Evolutionary conservation across 1,140 invertebrate genomes (phyloP).

Genomic region (Lamellibrachia luymesi): DNA sequence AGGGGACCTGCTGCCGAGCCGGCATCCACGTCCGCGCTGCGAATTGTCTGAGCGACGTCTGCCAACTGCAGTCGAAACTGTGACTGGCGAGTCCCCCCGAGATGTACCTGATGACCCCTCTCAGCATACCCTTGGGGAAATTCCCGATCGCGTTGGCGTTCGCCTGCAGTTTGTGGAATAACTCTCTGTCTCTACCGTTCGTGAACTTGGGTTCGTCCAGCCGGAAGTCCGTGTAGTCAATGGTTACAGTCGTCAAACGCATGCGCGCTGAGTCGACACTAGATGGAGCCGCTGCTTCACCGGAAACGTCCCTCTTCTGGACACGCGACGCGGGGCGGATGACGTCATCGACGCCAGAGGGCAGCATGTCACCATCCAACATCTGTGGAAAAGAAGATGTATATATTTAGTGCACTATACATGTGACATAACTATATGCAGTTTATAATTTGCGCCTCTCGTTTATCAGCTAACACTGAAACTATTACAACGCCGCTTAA

Average conservation of each 20-base stretch:
- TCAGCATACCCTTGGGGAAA: not conserved
- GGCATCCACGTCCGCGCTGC: not conserved
- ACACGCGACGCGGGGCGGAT: not conserved
- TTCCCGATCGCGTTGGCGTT: not conserved
- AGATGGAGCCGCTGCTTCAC: not conserved
- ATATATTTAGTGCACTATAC: too few species aligned
- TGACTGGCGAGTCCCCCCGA: not conserved
- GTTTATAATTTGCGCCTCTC: too few species aligned
- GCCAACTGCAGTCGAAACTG: not conserved
- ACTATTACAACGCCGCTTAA: too few species aligned
- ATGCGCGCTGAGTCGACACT: not conserved
- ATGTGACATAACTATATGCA: too few species aligned
- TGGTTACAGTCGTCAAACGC: not conserved
- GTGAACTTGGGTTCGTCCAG: not conserved
- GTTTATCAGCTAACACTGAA: too few species aligned
- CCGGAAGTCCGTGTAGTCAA: not conserved
- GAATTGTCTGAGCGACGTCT: not conserved
- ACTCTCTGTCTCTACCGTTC: not conserved
- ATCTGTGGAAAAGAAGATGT: not conserved
- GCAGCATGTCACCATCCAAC: not conserved
- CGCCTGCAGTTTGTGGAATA: not conserved
- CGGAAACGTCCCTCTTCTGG: not conserved
- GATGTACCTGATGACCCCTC: not conserved
- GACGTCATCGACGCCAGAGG: not conserved
- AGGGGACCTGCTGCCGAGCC: not conserved